These are phyloP conservation scores for Ethmia dodecea DNA, from an alignment of 2,888 invertebrate genomes.

Conservation along the genomic window DNA sequence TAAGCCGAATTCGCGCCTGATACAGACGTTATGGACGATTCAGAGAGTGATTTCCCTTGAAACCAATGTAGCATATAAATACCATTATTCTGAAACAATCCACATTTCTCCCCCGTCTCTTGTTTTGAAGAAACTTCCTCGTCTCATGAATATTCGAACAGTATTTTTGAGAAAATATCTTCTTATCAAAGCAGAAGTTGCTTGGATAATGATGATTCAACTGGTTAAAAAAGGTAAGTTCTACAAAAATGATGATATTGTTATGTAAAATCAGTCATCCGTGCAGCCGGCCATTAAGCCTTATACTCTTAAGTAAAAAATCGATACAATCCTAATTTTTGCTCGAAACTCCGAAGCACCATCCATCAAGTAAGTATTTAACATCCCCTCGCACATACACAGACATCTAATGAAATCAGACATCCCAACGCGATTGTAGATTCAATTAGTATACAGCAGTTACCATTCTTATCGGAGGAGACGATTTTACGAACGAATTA, in stretches of 20 bases:
- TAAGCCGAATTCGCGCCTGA: conserved; percentile 17
- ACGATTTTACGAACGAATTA: conserved; percentile 78
- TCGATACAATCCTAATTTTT: too few relatives aligned
- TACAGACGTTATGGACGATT: conserved; percentile 63
- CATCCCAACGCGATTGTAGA: conserved; percentile 72
- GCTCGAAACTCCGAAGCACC: conserved; percentile 31
- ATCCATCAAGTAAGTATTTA: conserved; percentile 26
- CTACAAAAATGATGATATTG: neutral
- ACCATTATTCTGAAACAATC: conserved; percentile 74
- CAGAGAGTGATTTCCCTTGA: conserved; percentile 74
- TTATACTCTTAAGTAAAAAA: too few relatives aligned
- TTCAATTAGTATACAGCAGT: conserved; percentile 75
- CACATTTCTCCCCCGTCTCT: conserved; percentile 51
- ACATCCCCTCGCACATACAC: conserved; percentile 40
- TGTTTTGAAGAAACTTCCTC: conserved; percentile 50
- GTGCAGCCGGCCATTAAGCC: too few relatives aligned
- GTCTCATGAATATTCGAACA: conserved; percentile 42
- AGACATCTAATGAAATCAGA: conserved; percentile 69
- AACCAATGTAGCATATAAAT: conserved; percentile 77
- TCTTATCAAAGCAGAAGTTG: too few relatives aligned
- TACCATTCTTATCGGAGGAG: conserved; percentile 75
- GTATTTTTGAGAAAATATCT: too few relatives aligned
- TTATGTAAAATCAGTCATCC: too few relatives aligned
- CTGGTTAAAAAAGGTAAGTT: neutral
- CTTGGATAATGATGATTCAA: too few relatives aligned